phyloP scores from a whole-genome alignment of 2,888 invertebrate species.

The Lasioglossum leucozonium region DNA sequence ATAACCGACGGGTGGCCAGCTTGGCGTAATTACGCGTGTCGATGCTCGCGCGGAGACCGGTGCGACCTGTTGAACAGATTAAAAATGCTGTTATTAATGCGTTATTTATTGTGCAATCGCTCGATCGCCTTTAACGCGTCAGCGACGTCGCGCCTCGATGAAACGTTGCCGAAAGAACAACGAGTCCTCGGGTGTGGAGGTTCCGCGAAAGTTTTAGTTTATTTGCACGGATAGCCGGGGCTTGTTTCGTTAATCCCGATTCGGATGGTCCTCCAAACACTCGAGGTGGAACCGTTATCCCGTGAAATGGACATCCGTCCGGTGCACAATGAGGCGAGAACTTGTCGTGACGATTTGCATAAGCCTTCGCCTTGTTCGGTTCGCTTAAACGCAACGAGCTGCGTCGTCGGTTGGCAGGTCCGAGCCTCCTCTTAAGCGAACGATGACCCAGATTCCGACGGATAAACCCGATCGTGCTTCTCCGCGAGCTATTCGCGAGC shows the following conservation, averaged over 20 bases:
- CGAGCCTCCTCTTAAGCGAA: slow-evolving; percentile 7
- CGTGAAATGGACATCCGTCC: slow-evolving; percentile 60
- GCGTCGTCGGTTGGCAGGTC: slow-evolving; percentile 6
- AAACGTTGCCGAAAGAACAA: neutral
- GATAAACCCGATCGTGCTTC: neutral
- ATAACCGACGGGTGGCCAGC: neutral
- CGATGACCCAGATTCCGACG: slow-evolving; percentile 35
- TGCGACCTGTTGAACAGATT: neutral
- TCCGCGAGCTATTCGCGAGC: neutral
- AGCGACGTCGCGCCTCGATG: neutral
- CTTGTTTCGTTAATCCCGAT: neutral
- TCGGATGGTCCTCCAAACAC: slow-evolving; percentile 11
- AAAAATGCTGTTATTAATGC: neutral
- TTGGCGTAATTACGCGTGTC: neutral
- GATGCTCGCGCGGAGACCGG: neutral
- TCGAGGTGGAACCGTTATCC: slow-evolving; percentile 55
- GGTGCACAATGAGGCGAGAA: slow-evolving; percentile 37
- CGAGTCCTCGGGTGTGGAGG: too few relatives aligned
- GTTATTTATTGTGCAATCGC: neutral
- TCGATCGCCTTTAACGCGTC: neutral
- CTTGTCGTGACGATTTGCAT: slow-evolving; percentile 48
- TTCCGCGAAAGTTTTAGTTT: neutral
- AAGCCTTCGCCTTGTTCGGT: slow-evolving; percentile 31
- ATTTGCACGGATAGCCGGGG: neutral
- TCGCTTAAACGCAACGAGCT: slow-evolving; percentile 13